Conservation (phyloP, 23 tunicate genomes). For the Botrylloides violaceus region DNA sequence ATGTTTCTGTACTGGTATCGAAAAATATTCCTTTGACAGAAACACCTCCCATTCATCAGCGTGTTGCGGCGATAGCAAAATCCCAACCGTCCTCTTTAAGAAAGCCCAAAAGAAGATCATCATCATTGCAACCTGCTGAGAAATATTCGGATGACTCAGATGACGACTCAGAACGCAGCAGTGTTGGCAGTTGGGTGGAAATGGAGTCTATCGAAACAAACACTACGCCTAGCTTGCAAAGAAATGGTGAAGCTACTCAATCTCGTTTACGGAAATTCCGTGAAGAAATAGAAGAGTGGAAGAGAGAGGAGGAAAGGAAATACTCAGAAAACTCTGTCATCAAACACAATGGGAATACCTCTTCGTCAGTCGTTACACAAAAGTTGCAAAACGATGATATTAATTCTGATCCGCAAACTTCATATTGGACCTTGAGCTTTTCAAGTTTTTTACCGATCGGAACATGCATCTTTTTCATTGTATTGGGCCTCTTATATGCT, state of each 20-base stretch:
- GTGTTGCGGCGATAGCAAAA: neutral
- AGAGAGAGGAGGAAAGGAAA: conserved; percentile 5
- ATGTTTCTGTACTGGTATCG: neutral
- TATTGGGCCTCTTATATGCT: conserved; percentile 69
- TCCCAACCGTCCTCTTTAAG: neutral
- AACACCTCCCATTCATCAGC: neutral
- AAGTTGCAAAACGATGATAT: neutral
- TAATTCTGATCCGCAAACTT: conserved; percentile 8
- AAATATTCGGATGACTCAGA: conserved; percentile 18
- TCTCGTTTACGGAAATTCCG: neutral
- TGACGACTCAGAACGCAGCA: conserved; percentile 15
- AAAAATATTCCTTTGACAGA: neutral
- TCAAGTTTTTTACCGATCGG: conserved; percentile 60
- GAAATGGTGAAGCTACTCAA: neutral
- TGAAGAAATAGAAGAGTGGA: conserved; percentile 16
- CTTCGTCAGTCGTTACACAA: conserved; percentile 7
- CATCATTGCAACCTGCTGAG: neutral
- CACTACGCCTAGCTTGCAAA: conserved; percentile 7
- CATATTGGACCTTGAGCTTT: conserved; percentile 58
- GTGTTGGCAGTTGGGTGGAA: conserved; percentile 11
- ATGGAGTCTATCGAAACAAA: conserved; percentile 18
- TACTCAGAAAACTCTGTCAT: neutral
- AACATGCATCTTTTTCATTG: conserved; percentile 51
- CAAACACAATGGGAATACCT: neutral
- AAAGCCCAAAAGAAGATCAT: neutral